Base-by-base conservation (phyloP, 2,797 vertebrate genomes). In the Pseudochaenichthys georgianus region DNA sequence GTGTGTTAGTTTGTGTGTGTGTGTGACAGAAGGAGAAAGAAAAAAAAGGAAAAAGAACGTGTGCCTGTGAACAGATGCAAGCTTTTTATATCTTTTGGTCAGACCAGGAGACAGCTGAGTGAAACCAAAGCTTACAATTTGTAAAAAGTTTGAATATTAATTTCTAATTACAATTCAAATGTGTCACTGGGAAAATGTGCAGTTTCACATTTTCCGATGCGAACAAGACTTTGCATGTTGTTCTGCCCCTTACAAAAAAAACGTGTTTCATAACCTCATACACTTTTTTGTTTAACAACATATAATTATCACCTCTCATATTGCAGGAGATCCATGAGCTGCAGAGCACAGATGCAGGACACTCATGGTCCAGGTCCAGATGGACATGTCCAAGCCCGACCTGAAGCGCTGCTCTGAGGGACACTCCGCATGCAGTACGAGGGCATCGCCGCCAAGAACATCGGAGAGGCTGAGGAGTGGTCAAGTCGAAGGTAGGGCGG, bases 331-430 rank as follows among this genome's bases (percentile, higher is more conserved):
- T 99, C 88, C 96, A 95, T 21, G 98, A 99, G 93, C 91, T 99
- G 65, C 98, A 99, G 87, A 95, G 87, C 86, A n/a, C 98, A 99
- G 88, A 96, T 99, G 86, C 97, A 99, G 90, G 98, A 99, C 67
- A 96, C 96, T 70, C 97, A 98, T n/a, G 85, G 91, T 99, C 69
- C 97, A 98, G 89, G 86, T 99, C 82, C 98, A 99, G 93, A 96
- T 99, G 96, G 98, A 99, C 85, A 95, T 98, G 94, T 98, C 97
- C 80, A 99, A 98, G 84, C 98, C 98, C 0, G 98, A 99, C 92
- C 94, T 99, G 92, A 99, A 98, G n/a, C 0, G 96, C 98, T 0
- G 98, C 98, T 0, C 95, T 99, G 83, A 95, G 97, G 64, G 98
- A 99, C 87, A 99, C n/a, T 99, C 94, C 96, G 98, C 0, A 60